A percentile compares a stretch with the other conserved stretches of the same genome.
Evolutionary conservation across 2,113 vertebrate genomes (phyloP).

Genomic region (Onychostoma macrolepis): DNA sequence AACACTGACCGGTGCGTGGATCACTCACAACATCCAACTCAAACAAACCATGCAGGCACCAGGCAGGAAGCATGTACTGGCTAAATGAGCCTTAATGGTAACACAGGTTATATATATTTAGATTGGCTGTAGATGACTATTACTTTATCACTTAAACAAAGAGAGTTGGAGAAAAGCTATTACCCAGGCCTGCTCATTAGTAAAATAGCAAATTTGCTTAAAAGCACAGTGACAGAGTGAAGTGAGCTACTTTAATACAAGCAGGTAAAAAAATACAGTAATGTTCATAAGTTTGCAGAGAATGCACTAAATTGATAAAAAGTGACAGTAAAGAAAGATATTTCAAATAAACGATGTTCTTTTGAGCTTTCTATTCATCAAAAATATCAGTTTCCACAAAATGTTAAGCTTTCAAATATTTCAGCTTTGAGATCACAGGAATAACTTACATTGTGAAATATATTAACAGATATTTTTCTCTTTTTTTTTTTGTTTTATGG

Average conservation of each 20-base stretch:
- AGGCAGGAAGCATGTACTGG: slow-evolving; percentile 43
- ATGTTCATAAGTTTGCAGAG: not conserved
- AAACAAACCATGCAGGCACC: slow-evolving; percentile 66
- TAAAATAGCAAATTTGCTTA: slow-evolving; percentile 3
- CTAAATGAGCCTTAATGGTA: slow-evolving; percentile 64
- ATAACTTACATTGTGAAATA: not conserved
- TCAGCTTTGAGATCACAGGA: too few relatives aligned
- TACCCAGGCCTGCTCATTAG: not conserved
- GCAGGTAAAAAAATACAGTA: not conserved
- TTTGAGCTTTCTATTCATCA: too few relatives aligned
- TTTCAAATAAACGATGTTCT: too few relatives aligned
- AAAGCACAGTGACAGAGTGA: not conserved
- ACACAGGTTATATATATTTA: slow-evolving; percentile 64
- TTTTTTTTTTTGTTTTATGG: too few relatives aligned
- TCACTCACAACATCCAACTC: slow-evolving; percentile 68
- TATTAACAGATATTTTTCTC: too few relatives aligned
- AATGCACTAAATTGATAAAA: not conserved
- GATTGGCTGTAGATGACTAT: slow-evolving; percentile 55
- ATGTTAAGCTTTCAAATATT: too few relatives aligned
- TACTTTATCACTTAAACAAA: slow-evolving; percentile 55
- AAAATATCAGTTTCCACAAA: too few relatives aligned
- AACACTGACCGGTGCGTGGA: slow-evolving; percentile 57
- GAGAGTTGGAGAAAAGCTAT: slow-evolving; percentile 16
- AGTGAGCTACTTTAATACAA: not conserved
- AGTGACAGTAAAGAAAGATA: too few relatives aligned